These are phyloP conservation scores for Pangasius macronema DNA, from an alignment of 2,797 vertebrate genomes.

Conservation along the genomic window DNA sequence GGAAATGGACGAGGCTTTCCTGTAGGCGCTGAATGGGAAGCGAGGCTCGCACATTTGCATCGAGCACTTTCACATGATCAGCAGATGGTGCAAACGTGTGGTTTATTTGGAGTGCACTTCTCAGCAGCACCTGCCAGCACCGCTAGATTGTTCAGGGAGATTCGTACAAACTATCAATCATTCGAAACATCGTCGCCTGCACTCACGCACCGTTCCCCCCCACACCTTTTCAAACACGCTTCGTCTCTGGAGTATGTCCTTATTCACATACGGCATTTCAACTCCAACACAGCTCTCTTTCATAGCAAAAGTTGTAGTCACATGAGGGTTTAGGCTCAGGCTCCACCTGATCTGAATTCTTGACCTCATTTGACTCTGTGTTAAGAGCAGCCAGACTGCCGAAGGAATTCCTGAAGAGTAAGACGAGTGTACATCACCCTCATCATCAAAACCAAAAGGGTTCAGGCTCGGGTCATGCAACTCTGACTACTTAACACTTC, in stretches of 20 bases:
- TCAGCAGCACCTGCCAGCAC: constrained; percentile 41
- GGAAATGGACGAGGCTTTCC: constrained; percentile 16
- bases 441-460: background rate
- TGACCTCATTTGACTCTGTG: constrained; percentile 10
- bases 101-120: constrained; percentile 39
- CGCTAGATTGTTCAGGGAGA: constrained; percentile 23
- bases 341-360: constrained; percentile 26
- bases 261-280: background rate
- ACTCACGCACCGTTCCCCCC: background rate
- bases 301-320: background rate
- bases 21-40: constrained; percentile 25
- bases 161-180: constrained; percentile 5
- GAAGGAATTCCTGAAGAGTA: constrained; percentile 43
- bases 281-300: background rate
- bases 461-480: constrained; percentile 35
- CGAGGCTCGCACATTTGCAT: constrained; percentile 27
- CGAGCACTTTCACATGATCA: constrained; percentile 42
- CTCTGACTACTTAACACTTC: background rate
- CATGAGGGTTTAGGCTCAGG: background rate
- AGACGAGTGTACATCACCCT: constrained; percentile 24
- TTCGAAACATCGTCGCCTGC: background rate
- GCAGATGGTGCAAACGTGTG: constrained; percentile 49
- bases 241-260: background rate
- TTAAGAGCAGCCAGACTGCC: background rate
- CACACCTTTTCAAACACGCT: background rate